Evolutionary conservation across 2,113 vertebrate genomes (phyloP).

Genomic region (Nycticorax nycticorax): DNA sequence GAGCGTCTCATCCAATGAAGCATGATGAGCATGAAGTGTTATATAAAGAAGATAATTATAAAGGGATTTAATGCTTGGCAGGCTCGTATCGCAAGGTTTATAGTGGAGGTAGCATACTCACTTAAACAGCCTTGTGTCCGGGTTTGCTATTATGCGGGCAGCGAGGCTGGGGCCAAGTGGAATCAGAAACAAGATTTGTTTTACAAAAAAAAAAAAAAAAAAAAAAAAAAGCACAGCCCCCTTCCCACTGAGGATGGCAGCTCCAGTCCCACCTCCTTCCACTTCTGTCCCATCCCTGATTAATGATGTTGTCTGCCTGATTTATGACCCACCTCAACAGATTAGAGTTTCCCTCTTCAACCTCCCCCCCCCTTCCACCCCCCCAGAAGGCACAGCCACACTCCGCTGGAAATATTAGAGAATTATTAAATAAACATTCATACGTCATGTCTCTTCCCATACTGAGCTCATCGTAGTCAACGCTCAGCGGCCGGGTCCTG

Average conservation of each 20-base stretch:
- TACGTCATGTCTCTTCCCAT: conserved; percentile 85
- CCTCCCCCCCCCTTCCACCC: conserved; percentile 46
- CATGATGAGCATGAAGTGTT: conserved; percentile 70
- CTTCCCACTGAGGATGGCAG: conserved; percentile 48
- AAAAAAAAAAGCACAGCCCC: conserved; percentile 6
- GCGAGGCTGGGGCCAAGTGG: neutral
- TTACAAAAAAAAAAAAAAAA: neutral
- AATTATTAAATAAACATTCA: conserved; percentile 93
- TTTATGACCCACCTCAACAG: conserved; percentile 86
- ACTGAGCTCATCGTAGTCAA: conserved; percentile 81
- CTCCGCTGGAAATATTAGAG: conserved; percentile 84
- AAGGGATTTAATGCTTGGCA: conserved; percentile 73
- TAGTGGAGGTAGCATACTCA: conserved; percentile 14
- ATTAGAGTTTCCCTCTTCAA: conserved; percentile 80
- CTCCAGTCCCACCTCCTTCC: conserved; percentile 75
- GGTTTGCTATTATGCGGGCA: conserved; percentile 37
- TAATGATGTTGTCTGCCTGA: conserved; percentile 91
- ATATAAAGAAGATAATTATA: conserved; percentile 75
- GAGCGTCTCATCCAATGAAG: conserved; percentile 52
- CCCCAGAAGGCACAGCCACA: conserved; percentile 68
- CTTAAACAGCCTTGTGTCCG: conserved; percentile 13
- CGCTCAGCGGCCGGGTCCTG: conserved; percentile 75
- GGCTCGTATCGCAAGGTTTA: conserved; percentile 43
- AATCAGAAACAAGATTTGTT: conserved; percentile 65
- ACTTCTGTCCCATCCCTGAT: conserved; percentile 82